phyloP scores from a whole-genome alignment of 2,797 vertebrate genomes.

The Rhinoraja longicauda region DNA sequence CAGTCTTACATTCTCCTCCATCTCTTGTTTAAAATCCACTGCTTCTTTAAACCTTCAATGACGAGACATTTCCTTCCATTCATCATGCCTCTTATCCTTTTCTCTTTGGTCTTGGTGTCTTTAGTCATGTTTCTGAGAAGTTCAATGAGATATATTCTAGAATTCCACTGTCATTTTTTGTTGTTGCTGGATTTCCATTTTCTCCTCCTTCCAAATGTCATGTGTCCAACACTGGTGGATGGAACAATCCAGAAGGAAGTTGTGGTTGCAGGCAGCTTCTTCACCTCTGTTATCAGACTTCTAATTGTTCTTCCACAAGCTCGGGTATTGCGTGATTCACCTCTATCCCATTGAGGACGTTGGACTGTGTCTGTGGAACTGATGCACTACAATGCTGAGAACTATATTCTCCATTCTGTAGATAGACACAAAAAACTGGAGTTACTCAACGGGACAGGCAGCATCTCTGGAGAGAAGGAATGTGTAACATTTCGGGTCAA shows the following conservation, averaged over 20 bases:
- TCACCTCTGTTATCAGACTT: no score
- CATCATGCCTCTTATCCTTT: neutral
- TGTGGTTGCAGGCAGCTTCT: neutral
- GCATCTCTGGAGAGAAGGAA: no score
- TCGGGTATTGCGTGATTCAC: no score
- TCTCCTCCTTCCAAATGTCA: no score
- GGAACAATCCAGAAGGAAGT: neutral
- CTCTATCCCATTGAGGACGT: no score
- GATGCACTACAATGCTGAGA: no score
- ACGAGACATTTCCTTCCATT: neutral
- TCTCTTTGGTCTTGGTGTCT: neutral
- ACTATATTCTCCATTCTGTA: no score
- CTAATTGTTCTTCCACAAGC: no score
- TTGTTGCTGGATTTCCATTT: neutral
- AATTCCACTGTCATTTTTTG: neutral
- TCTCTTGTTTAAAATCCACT: neutral
- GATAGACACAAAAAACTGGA: no score
- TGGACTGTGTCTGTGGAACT: no score
- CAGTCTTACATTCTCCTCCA: neutral
- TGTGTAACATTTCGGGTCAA: no score
- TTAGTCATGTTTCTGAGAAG: neutral
- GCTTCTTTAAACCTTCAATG: neutral
- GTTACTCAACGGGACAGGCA: no score
- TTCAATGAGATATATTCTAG: neutral
- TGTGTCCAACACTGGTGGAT: neutral